These are phyloP conservation scores for Conomelus anceps DNA, from an alignment of 2,888 invertebrate genomes.

Conservation along the genomic window DNA sequence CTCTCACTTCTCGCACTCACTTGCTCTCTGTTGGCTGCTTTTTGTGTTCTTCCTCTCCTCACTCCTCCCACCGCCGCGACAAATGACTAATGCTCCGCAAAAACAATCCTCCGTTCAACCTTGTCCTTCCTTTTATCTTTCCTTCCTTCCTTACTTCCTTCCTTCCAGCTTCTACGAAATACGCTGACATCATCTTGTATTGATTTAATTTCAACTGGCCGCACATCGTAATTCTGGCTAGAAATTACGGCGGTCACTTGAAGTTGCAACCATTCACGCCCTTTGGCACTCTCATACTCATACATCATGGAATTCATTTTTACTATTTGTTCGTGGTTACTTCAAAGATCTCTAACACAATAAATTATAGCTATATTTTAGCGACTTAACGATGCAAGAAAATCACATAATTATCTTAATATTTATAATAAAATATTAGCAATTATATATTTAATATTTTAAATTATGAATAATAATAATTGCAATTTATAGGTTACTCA, in stretches of 20 bases:
- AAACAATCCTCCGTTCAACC: slow-evolving; percentile 16
- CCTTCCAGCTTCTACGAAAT: not conserved
- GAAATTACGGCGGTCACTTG: not conserved
- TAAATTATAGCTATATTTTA: no score
- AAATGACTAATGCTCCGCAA: slow-evolving; percentile 19
- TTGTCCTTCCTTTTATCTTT: not conserved
- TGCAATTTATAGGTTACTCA: no score
- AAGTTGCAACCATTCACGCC: not conserved
- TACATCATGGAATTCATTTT: not conserved
- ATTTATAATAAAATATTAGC: no score
- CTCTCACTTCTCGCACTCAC: slow-evolving; percentile 30
- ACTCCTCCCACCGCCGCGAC: slow-evolving; percentile 2
- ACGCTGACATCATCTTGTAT: slow-evolving; percentile 8
- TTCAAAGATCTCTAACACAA: no score
- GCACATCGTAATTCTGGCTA: not conserved
- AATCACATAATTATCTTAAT: no score
- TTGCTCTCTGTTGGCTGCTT: slow-evolving; percentile 31
- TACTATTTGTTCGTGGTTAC: no score
- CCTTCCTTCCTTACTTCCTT: not conserved
- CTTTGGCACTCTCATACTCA: no score
- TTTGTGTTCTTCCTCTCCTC: slow-evolving; percentile 36
- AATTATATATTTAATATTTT: no score
- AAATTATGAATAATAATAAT: no score
- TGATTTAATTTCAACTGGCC: slow-evolving; percentile 10
- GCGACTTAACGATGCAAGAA: no score